phyloP scores from a whole-genome alignment of 2,888 invertebrate species.

The Bursaphelenchus okinawaensis region DNA sequence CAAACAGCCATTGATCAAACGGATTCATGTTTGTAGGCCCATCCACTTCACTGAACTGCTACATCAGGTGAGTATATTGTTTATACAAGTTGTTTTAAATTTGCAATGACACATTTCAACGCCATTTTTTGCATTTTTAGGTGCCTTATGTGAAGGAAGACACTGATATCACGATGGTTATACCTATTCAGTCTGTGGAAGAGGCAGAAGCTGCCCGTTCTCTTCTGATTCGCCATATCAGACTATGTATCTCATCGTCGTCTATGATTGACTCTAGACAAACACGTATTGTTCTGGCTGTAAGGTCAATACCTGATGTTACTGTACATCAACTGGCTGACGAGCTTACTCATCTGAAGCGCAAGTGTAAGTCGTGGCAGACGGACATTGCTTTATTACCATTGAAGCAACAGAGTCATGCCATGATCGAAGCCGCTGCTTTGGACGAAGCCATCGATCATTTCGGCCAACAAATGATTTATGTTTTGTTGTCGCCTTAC shows the following conservation, averaged over 20 bases:
- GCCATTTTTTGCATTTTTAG: conserved; percentile 10
- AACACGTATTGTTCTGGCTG: conserved; percentile 47
- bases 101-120: too few species aligned
- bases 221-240: conserved; percentile 72
- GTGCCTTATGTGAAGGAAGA: conserved; percentile 94
- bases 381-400: conserved; percentile 45
- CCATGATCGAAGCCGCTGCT: conserved; percentile 36
- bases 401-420: conserved; percentile 25
- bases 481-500: conserved; percentile 47
- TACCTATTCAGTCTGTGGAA: conserved; percentile 66
- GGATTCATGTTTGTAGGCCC: conserved; percentile 76
- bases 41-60: conserved; percentile 81
- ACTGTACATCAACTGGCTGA: conserved; percentile 37
- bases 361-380: conserved; percentile 42
- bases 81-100: background rate
- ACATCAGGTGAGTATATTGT: conserved; percentile 55
- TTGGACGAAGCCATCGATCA: conserved; percentile 53
- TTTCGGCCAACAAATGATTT: conserved; percentile 51
- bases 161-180: conserved; percentile 72
- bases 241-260: conserved; percentile 67
- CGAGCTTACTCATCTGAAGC: conserved; percentile 50
- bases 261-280: conserved; percentile 64
- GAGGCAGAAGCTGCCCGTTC: conserved; percentile 64
- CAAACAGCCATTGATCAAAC: conserved; percentile 23
- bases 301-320: conserved; percentile 38